Conservation (phyloP, 2,113 vertebrate species). For the Oophaga pumilio region DNA sequence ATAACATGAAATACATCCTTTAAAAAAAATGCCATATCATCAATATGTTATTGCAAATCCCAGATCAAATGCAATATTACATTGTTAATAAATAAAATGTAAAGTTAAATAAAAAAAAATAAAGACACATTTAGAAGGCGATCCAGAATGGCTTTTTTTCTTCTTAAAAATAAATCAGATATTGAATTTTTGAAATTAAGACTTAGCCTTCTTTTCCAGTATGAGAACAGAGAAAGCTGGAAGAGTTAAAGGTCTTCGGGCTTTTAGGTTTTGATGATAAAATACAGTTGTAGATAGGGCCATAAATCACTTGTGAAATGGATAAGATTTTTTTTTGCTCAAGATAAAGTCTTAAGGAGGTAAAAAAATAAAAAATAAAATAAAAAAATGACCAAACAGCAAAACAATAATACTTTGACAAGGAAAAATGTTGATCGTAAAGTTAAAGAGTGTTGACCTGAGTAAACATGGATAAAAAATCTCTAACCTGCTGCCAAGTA, state of each 20-base stretch:
- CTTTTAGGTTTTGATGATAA: background rate
- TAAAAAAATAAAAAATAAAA: too few relatives aligned
- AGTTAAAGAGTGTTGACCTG: background rate
- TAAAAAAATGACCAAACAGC: background rate
- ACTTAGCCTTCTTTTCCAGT: background rate
- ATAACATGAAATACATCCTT: background rate
- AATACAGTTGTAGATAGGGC: background rate
- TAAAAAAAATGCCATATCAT: slow-evolving; percentile 3
- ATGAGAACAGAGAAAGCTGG: background rate
- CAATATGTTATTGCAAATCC: slow-evolving; percentile 69
- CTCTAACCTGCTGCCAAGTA: background rate
- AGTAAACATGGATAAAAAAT: background rate
- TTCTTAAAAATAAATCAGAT: background rate
- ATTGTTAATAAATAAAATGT: slow-evolving; percentile 46
- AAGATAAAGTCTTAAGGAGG: background rate
- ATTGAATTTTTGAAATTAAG: background rate
- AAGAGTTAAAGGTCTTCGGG: background rate
- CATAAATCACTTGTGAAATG: slow-evolving; percentile 1
- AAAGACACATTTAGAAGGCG: slow-evolving; percentile 68
- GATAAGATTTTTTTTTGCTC: background rate
- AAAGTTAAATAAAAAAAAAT: background rate
- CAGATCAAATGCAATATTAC: slow-evolving; percentile 66
- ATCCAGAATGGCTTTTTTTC: slow-evolving; percentile 69
- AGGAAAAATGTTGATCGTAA: slow-evolving; percentile 13
- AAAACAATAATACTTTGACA: background rate